Percentiles rank a stretch among this genome's conserved stretches.
Evolutionary conservation across 2,797 vertebrate genomes (phyloP).

Genomic region (Lophotriccus pileatus): DNA sequence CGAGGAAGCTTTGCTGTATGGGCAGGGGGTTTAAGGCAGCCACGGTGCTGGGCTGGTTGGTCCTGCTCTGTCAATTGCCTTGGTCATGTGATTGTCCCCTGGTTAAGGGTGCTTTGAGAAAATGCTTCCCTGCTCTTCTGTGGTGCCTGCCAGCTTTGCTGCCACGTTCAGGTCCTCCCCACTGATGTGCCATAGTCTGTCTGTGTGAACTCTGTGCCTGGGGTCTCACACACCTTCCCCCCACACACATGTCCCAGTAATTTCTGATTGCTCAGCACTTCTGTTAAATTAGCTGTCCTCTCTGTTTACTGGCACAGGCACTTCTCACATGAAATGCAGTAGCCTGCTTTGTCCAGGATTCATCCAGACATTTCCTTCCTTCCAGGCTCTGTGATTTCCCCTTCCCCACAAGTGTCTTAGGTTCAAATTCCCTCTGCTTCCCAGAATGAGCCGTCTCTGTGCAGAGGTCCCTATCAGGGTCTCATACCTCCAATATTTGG

Average conservation of each 20-base stretch:
- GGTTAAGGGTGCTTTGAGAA: not conserved
- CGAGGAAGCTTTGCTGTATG: not conserved
- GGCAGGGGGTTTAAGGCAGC: not conserved
- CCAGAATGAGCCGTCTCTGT: not conserved
- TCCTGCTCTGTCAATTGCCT: not conserved
- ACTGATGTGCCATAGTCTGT: not conserved
- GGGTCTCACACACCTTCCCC: not conserved
- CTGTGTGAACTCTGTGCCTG: not conserved
- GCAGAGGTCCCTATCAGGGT: not conserved
- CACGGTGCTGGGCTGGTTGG: fast-evolving
- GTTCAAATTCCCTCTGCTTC: slow-evolving; percentile 19
- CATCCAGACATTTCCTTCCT: slow-evolving; percentile 57
- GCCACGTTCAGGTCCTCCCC: not conserved
- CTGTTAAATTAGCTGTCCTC: slow-evolving; percentile 22
- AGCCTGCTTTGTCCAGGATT: slow-evolving; percentile 1
- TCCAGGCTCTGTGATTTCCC: slow-evolving; percentile 11
- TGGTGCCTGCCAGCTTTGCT: not conserved
- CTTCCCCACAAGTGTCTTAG: not conserved
- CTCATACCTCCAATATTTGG: slow-evolving; percentile 7
- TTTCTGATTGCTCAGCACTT: slow-evolving; percentile 30
- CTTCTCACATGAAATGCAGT: not conserved
- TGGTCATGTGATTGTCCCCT: not conserved
- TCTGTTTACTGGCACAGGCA: not conserved
- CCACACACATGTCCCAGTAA: fast-evolving
- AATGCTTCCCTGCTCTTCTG: not conserved